Conservation (phyloP, 2,888 invertebrate genomes). For the Drymonia ruficornis region DNA sequence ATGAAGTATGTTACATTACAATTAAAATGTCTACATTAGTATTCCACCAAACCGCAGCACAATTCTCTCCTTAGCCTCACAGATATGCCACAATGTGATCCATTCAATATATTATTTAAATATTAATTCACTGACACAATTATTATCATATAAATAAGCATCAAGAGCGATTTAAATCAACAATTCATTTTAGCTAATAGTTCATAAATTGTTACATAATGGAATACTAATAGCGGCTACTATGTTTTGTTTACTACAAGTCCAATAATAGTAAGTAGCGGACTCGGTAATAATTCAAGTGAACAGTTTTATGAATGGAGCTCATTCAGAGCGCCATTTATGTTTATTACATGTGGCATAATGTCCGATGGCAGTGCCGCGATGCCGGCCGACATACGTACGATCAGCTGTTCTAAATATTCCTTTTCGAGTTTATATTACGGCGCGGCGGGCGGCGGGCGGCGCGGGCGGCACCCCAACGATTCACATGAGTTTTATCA, state of each 20-base stretch:
- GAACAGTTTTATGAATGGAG: slow-evolving; percentile 66
- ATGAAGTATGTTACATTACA: too few species aligned
- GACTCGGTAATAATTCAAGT: slow-evolving; percentile 60
- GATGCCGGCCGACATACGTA: slow-evolving; percentile 20
- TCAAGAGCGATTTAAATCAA: slow-evolving; percentile 37
- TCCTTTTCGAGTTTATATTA: slow-evolving; percentile 32
- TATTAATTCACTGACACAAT: slow-evolving; percentile 25
- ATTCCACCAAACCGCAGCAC: too few species aligned
- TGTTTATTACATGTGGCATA: slow-evolving; percentile 62
- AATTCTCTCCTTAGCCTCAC: background rate
- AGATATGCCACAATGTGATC: background rate
- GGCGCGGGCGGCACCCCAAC: background rate
- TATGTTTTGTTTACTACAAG: slow-evolving; percentile 58
- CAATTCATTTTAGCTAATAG: slow-evolving; percentile 33
- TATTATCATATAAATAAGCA: slow-evolving; percentile 37
- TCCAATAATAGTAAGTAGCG: slow-evolving; percentile 53
- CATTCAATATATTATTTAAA: slow-evolving; percentile 13
- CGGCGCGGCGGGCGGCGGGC: too few species aligned
- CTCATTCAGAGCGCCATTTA: slow-evolving; percentile 51
- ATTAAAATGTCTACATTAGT: too few species aligned
- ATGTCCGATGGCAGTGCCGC: slow-evolving; percentile 41
- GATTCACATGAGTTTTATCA: background rate
- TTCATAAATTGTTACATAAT: slow-evolving; percentile 40
- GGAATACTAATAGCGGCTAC: slow-evolving; percentile 40
- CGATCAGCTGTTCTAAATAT: slow-evolving; percentile 43